Evolutionary conservation across 2,888 invertebrate species (phyloP).

Genomic region (Teleogryllus oceanicus): DNA sequence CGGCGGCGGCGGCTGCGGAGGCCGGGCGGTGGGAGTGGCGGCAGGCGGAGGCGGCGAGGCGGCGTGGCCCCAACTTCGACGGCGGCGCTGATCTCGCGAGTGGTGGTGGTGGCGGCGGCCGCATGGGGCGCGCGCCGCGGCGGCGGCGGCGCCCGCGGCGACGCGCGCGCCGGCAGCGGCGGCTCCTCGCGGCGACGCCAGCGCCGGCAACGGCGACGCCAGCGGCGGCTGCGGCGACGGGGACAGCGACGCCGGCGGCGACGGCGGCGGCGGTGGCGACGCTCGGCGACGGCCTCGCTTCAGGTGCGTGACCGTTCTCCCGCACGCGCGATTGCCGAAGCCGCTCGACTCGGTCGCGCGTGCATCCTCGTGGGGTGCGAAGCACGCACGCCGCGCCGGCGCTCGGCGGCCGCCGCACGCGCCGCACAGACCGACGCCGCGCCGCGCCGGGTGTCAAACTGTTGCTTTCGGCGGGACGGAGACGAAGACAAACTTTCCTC

Average conservation of each 20-base stretch:
- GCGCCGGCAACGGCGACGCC: background rate
- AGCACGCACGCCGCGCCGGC: too few relatives aligned
- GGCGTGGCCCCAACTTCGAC: background rate
- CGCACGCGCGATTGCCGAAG: too few relatives aligned
- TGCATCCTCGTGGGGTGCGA: too few relatives aligned
- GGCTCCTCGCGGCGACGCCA: background rate
- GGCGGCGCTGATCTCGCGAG: background rate
- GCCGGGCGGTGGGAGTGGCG: too few relatives aligned
- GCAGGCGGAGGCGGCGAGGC: background rate
- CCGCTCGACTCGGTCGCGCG: too few relatives aligned
- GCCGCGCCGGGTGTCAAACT: background rate
- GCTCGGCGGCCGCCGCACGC: background rate
- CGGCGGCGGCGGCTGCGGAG: too few relatives aligned
- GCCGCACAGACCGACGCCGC: background rate
- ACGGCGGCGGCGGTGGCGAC: background rate
- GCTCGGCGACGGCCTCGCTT: background rate
- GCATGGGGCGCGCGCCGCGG: background rate
- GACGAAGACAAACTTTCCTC: conserved; percentile 9
- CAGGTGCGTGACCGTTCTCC: too few relatives aligned
- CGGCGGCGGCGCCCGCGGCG: background rate
- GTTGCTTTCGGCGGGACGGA: background rate
- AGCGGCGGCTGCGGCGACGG: background rate
- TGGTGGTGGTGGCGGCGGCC: background rate
- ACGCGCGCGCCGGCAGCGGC: background rate
- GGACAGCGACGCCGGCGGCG: background rate